A percentile compares a stretch with the other conserved stretches of the same genome.
Conservation (phyloP, 2,797 vertebrate genomes). For the Acestrorhynchus altus region DNA sequence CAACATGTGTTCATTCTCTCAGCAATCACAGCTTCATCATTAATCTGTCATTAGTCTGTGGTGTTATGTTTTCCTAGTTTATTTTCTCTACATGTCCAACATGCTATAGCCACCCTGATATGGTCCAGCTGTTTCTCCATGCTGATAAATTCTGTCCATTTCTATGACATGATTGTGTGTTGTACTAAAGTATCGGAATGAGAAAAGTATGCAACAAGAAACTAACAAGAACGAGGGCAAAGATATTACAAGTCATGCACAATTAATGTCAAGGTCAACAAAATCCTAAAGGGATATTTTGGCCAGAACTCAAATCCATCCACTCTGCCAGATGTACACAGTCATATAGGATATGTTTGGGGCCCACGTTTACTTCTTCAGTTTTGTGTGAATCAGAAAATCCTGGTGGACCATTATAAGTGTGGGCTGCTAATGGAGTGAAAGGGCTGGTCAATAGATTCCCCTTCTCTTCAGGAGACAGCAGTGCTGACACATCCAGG, state of each 20-base stretch:
- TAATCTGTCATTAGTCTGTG: constrained; percentile 27
- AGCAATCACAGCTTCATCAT: constrained; percentile 30
- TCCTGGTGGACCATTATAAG: too few species aligned
- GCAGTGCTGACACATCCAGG: too few species aligned
- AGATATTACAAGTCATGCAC: not conserved
- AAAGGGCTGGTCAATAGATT: too few species aligned
- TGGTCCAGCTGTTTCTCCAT: not conserved
- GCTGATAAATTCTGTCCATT: not conserved
- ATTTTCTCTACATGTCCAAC: not conserved
- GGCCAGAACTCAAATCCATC: too few species aligned
- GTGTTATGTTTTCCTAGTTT: not conserved
- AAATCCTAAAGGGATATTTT: too few species aligned
- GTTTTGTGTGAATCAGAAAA: too few species aligned
- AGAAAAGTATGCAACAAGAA: not conserved
- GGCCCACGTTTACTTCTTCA: too few species aligned
- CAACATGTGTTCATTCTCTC: constrained; percentile 22
- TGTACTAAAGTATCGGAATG: not conserved
- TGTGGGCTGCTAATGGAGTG: too few species aligned
- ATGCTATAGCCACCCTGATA: constrained; percentile 1
- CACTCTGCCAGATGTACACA: too few species aligned
- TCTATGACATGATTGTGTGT: not conserved
- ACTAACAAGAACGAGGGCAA: not conserved
- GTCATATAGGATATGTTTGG: too few species aligned
- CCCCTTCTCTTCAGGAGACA: too few species aligned
- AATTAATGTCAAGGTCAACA: not conserved